phyloP scores from a whole-genome alignment of 64 coral and sea anemone genomes.

The Porites lutea region DNA sequence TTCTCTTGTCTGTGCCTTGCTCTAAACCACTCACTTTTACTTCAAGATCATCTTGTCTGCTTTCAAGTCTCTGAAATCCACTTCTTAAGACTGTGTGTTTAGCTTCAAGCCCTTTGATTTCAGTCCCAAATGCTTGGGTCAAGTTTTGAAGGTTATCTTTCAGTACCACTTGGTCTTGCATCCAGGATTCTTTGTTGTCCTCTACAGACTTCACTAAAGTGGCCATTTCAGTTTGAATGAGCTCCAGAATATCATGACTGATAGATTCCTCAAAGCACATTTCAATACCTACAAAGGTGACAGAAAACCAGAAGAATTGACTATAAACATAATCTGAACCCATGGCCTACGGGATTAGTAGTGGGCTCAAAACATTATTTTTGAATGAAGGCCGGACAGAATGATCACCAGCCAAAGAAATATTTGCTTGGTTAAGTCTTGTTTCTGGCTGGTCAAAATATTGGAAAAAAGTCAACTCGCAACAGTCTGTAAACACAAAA shows the following conservation, averaged over 20 bases:
- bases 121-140: not conserved
- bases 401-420: no score
- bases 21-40: not conserved
- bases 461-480: no score
- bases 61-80: not conserved
- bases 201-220: conserved; percentile 13
- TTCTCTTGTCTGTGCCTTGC: not conserved
- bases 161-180: conserved; percentile 13
- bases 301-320: not conserved
- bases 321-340: no score
- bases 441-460: no score
- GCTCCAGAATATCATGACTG: not conserved
- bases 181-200: conserved; percentile 24
- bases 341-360: no score
- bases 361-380: no score
- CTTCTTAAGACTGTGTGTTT: conserved; percentile 1
- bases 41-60: conserved; percentile 3
- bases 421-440: no score
- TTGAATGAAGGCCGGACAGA: no score
- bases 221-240: conserved; percentile 4
- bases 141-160: conserved; percentile 10
- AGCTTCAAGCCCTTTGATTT: conserved; percentile 18
- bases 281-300: not conserved
- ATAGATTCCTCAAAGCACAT: conserved; percentile 36
- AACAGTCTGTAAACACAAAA: no score